These are phyloP conservation scores for Lobophora halterata DNA, from an alignment of 2,888 invertebrate genomes.

Conservation along the genomic window DNA sequence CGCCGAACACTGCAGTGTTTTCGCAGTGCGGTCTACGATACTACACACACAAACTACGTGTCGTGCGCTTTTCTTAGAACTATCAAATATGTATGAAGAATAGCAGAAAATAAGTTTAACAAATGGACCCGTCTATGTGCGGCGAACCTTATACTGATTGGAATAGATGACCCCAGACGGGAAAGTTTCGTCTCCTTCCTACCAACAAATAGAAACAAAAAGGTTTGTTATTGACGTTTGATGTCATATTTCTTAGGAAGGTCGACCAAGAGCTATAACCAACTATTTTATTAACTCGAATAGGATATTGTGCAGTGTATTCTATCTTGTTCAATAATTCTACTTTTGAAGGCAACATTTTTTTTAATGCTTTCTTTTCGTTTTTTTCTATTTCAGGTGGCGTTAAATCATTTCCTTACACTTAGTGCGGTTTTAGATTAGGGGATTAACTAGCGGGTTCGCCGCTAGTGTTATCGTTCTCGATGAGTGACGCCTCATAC, in stretches of 20 bases:
- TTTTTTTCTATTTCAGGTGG: too few species aligned
- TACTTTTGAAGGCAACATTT: not conserved
- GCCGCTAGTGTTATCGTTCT: too few species aligned
- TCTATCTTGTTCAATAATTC: too few species aligned
- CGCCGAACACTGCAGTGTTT: too few species aligned
- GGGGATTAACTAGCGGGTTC: too few species aligned
- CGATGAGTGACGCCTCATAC: too few species aligned
- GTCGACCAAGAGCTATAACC: conserved; percentile 7
- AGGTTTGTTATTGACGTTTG: conserved; percentile 40
- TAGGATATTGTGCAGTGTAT: too few species aligned
- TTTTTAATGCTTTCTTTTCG: too few species aligned
- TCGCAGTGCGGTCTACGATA: conserved; percentile 8
- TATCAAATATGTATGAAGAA: conserved; percentile 32
- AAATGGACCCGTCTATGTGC: conserved; percentile 35
- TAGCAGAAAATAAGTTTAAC: conserved; percentile 35
- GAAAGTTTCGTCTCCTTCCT: conserved; percentile 50
- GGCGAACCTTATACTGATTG: conserved; percentile 45
- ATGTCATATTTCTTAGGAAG: conserved; percentile 31
- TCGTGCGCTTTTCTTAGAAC: conserved; percentile 19
- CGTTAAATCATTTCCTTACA: too few species aligned
- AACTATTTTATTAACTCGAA: too few species aligned
- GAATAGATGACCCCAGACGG: conserved; percentile 46
- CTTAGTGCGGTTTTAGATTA: too few species aligned
- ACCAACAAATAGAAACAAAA: conserved; percentile 56
- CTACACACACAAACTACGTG: conserved; percentile 12